Evolutionary conservation across 2,888 invertebrate genomes (phyloP).

Genomic region (Phalangium opilio): DNA sequence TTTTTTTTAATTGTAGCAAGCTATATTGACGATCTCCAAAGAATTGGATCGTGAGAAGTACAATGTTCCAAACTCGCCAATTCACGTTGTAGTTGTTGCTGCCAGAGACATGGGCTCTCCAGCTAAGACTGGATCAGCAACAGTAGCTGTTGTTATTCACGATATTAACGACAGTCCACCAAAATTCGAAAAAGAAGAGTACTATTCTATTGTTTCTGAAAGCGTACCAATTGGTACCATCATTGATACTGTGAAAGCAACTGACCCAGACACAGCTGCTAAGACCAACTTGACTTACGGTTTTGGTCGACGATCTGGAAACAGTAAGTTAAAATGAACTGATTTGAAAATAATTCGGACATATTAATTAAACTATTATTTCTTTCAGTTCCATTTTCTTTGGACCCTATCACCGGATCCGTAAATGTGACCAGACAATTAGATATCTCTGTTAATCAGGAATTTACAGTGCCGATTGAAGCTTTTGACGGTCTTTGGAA

Average conservation of each 20-base stretch:
- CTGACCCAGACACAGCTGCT: constrained; percentile 23
- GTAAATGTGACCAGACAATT: constrained; percentile 47
- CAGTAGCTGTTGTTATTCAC: constrained; percentile 21
- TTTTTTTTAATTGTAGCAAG: constrained; percentile 2
- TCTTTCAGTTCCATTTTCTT: constrained; percentile 68
- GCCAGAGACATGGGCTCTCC: constrained; percentile 23
- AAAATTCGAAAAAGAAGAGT: constrained; percentile 22
- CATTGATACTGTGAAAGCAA: constrained; percentile 21
- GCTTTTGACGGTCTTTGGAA: constrained; percentile 24
- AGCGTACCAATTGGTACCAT: constrained; percentile 23
- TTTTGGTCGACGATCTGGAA: constrained; percentile 15
- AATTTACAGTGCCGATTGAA: constrained; percentile 23
- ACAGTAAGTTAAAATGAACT: constrained; percentile 8
- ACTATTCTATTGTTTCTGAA: constrained; percentile 23
- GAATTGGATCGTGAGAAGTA: constrained; percentile 24
- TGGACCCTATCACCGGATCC: constrained; percentile 71
- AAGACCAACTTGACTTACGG: constrained; percentile 23
- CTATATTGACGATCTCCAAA: constrained; percentile 20
- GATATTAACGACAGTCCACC: constrained; percentile 25
- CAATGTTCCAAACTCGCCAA: constrained; percentile 19
- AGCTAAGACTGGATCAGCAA: constrained; percentile 20
- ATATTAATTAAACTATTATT: constrained; percentile 1
- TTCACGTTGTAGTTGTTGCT: constrained; percentile 21
- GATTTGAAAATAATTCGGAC: not conserved
- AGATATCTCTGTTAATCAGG: constrained; percentile 23